Conservation (phyloP, 2,888 invertebrate genomes). For the Thyatira batis region DNA sequence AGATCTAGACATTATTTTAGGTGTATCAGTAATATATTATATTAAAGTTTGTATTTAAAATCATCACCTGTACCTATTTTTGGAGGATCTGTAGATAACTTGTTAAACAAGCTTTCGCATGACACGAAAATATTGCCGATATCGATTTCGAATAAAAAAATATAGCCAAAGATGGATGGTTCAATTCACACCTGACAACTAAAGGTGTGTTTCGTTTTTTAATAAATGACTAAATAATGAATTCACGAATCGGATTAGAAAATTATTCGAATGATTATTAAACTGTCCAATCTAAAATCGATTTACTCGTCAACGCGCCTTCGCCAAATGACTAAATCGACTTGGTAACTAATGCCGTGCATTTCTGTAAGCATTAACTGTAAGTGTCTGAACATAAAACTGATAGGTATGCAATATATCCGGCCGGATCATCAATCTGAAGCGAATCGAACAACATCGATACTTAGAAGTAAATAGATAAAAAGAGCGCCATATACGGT, state of each 20-base stretch:
- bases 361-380: conserved; percentile 72
- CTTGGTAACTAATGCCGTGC: conserved; percentile 64
- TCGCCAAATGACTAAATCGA: conserved; percentile 45
- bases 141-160: neutral
- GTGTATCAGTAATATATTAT: too few species aligned
- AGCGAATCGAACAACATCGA: conserved; percentile 52
- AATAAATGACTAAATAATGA: conserved; percentile 14
- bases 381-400: conserved; percentile 77
- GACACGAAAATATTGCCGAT: neutral
- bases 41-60: too few species aligned
- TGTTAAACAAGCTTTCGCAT: neutral
- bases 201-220: neutral
- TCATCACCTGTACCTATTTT: too few species aligned
- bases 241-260: conserved; percentile 25
- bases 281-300: conserved; percentile 50
- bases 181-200: neutral
- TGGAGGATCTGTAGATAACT: neutral
- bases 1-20: neutral
- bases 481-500: conserved; percentile 36
- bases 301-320: conserved; percentile 52
- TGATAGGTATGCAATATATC: conserved; percentile 78
- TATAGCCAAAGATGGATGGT: neutral
- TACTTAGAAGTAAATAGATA: conserved; percentile 39
- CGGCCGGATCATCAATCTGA: conserved; percentile 60
- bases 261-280: conserved; percentile 44